A percentile compares a stretch with the other conserved stretches of the same genome.
Conservation (phyloP, 2,797 vertebrate species). For the Sebastes itinus region DNA sequence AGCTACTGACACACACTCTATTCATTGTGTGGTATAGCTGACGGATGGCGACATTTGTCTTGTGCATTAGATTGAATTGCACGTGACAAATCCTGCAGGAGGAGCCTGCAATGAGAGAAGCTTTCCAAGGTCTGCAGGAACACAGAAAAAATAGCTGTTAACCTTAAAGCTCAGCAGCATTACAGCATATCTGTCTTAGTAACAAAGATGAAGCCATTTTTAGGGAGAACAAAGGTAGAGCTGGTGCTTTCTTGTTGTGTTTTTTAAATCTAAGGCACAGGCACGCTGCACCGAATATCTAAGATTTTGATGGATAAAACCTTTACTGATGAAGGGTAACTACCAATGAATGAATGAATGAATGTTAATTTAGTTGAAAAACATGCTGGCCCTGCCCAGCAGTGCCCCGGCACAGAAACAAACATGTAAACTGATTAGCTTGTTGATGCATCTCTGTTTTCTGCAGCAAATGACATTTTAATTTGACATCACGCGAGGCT, state of each 20-base stretch:
- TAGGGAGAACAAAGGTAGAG: constrained; percentile 1
- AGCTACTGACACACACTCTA: constrained; percentile 10
- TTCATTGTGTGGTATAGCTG: constrained; percentile 16
- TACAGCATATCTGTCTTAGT: neutral
- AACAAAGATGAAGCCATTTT: constrained; percentile 27
- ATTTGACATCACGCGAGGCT: constrained; percentile 50
- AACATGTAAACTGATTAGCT: constrained; percentile 21
- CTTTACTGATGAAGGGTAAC: constrained; percentile 28
- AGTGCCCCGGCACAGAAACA: neutral
- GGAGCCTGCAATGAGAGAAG: neutral
- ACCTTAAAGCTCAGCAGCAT: constrained; percentile 16
- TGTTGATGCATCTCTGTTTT: constrained; percentile 28
- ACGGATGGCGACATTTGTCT: constrained; percentile 38
- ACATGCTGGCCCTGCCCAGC: neutral
- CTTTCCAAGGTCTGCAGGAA: constrained; percentile 15
- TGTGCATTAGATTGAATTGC: constrained; percentile 11
- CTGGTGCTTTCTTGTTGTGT: neutral
- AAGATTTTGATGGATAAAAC: constrained; percentile 7
- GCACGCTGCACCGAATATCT: neutral
- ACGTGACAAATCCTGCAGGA: constrained; percentile 29
- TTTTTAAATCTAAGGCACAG: neutral
- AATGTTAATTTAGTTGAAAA: constrained; percentile 8
- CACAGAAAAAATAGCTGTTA: neutral
- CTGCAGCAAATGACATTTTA: constrained; percentile 45
- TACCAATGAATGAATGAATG: neutral